Base-by-base conservation (phyloP, 2,797 vertebrate species). In the Taeniopygia guttata region DNA sequence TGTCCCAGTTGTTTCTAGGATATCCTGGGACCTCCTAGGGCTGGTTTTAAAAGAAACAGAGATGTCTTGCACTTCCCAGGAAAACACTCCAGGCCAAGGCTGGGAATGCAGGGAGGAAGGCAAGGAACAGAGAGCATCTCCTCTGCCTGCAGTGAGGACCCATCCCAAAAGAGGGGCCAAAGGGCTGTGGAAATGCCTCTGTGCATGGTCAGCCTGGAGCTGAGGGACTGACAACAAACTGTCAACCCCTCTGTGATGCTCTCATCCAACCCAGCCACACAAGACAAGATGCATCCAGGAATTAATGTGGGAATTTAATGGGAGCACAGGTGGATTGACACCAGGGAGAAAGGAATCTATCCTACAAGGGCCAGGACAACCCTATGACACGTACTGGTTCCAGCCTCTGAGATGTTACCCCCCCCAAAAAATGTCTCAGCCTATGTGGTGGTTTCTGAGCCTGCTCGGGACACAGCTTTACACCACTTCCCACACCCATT, bases 401-500 rank as follows among this genome's bases (percentile, higher is more conserved):
- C 54, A 89, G 3, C 2, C 19, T 72, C 48, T 2, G 12, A 78
- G 16, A 46, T 7, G 6, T 34, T 49, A 73, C 32, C 0, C 11
- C 16, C 32, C 0, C 11, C 17, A 36, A 82, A 72, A 56, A 27
- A 34, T 22, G 7, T 45, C 36, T 38, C 36, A 67, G 54, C 20
- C 55, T 67, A 18, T 52, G 49, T 77, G 43, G 30, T 59, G 66
- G n/a, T 74, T 77, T 91, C 74, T 48, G 90, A 90, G 72, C n/a
- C 80, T 54, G 60, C 42, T 32, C 2, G 0, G 70, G 88, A 64
- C 63, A 64, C 51, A 62, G 84, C 54, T 93, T 92, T 78, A 73
- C 86, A 91, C 55, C 2, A 2, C 72, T 62, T 86, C 86, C 69
- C 86, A 92, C 93, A 84, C 10, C 69, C 15, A 1, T 70, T 42